Evolutionary conservation across 2,797 vertebrate species (phyloP).

Genomic region (Sebastes minor): DNA sequence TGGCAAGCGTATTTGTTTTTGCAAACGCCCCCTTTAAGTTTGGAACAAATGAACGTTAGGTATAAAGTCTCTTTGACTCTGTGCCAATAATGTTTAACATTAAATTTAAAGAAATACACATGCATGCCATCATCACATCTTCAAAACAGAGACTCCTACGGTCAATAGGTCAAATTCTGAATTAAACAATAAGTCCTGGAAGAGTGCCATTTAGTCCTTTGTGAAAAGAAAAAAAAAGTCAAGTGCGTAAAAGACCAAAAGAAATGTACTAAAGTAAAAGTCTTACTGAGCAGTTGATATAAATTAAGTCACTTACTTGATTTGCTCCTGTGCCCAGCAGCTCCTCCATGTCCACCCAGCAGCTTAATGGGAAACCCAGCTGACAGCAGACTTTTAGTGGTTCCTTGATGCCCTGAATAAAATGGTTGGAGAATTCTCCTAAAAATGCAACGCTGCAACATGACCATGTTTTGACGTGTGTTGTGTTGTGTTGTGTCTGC

Average conservation of each 20-base stretch:
- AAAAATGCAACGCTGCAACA: conserved; percentile 49
- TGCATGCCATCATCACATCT: background rate
- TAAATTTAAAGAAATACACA: background rate
- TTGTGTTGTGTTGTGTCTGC: background rate
- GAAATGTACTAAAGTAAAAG: background rate
- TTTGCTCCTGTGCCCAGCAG: conserved; percentile 24
- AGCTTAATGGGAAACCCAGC: background rate
- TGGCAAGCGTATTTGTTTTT: conserved; percentile 18
- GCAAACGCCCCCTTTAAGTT: background rate
- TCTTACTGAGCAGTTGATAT: background rate
- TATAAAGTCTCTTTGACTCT: background rate
- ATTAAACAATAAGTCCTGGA: background rate
- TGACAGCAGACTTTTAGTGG: background rate
- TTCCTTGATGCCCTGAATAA: background rate
- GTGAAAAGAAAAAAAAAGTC: background rate
- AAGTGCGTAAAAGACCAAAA: background rate
- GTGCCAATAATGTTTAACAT: background rate
- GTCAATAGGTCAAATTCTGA: background rate
- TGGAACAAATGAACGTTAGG: background rate
- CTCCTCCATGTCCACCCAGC: background rate
- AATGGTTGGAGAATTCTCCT: conserved; percentile 20
- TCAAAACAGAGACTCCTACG: too few species aligned
- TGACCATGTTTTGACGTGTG: conserved; percentile 26
- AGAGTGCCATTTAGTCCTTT: too few species aligned
- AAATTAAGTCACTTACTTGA: conserved; percentile 52